Evolutionary conservation across 2,888 invertebrate genomes (phyloP).

Genomic region (Proisotoma minuta): DNA sequence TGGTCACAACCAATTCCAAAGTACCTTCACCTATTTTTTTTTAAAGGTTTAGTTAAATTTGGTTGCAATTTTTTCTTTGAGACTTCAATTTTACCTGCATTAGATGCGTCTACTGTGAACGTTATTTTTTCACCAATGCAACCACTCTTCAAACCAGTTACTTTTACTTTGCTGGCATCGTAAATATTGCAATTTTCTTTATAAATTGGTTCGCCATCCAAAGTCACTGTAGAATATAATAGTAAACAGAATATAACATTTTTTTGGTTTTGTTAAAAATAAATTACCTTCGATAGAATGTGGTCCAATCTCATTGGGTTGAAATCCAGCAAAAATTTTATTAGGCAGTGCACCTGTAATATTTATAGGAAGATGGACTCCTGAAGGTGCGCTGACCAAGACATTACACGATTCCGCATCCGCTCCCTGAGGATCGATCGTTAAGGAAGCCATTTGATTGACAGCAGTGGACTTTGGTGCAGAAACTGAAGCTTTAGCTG

Average conservation of each 20-base stretch:
- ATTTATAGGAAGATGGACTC: slow-evolving; percentile 69
- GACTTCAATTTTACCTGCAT: too few species aligned
- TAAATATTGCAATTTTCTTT: slow-evolving; percentile 92
- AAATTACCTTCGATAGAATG: too few species aligned
- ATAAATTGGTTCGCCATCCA: slow-evolving; percentile 77
- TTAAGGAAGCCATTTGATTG: slow-evolving; percentile 60
- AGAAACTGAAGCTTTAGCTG: slow-evolving; percentile 61
- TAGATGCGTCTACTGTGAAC: slow-evolving; percentile 89
- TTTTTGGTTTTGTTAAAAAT: too few species aligned
- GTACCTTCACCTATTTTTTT: slow-evolving; percentile 94
- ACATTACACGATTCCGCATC: slow-evolving; percentile 53
- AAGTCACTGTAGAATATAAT: slow-evolving; percentile 73
- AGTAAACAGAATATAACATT: too few species aligned
- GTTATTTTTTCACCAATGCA: slow-evolving; percentile 81
- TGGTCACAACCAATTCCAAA: slow-evolving; percentile 83
- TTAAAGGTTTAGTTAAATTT: too few species aligned
- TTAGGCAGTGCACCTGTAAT: slow-evolving; percentile 59
- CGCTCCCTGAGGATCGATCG: slow-evolving; percentile 56
- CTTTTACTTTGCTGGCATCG: slow-evolving; percentile 65
- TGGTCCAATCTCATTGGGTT: slow-evolving; percentile 74
- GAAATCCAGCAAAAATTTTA: slow-evolving; percentile 71
- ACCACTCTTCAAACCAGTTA: slow-evolving; percentile 52
- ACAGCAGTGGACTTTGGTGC: slow-evolving; percentile 67
- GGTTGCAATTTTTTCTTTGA: too few species aligned
- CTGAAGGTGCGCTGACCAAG: slow-evolving; percentile 76